Base-by-base conservation (phyloP, 2,113 vertebrate genomes). In the Ptilorrhoa leucosticta region DNA sequence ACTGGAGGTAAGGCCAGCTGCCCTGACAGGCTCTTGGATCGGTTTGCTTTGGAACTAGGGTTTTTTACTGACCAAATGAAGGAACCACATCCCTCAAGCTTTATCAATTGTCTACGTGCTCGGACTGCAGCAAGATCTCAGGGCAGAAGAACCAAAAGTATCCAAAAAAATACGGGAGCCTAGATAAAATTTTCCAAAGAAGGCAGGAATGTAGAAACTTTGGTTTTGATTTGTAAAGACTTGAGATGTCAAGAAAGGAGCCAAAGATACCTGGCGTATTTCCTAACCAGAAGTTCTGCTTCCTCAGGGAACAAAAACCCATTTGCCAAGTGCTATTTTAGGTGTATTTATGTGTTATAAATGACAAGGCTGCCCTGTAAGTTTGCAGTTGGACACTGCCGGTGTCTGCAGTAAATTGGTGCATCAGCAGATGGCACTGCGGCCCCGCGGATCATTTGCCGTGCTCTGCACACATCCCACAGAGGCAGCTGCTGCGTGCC, bases 401-500 rank as follows among this genome's bases (percentile, higher is more conserved):
- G 15, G 51, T n/a, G 45, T 30, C 76, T 87, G 95, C 78, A 94
- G 69, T 63, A 31, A 87, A 31, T 27, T 4, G 12, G 14, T 0
- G 4, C 6, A 39, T 95, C 98, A 95, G 95, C 80, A 98, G 98
- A 80, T 96, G 98, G 97, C 93, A 89, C 8, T 53, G 78, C 21
- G 75, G 45, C 12, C 83, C 40, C 14, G 24, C 6, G 11, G 42
- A 78, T 37, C 51, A 39, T 8, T 61, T 23, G 33, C 68, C 54
- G 8, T 0, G 21, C 22, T 31, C 37, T 2, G 30, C 39, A 37
- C 40, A 6, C 12, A 6, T 15, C 28, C 16, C 45, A 27, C 1
- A 2, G 21, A 64, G 33, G 35, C 33, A 35, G 7, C 15, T 3
- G 58, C 51, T 40, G 44, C 45, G 13, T 2, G 30, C 22, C 3